Evolutionary conservation across 2,888 invertebrate genomes (phyloP), one percentile per base, ranked within the genome.

Genomic region (Podotricha telesiphe): DNA sequence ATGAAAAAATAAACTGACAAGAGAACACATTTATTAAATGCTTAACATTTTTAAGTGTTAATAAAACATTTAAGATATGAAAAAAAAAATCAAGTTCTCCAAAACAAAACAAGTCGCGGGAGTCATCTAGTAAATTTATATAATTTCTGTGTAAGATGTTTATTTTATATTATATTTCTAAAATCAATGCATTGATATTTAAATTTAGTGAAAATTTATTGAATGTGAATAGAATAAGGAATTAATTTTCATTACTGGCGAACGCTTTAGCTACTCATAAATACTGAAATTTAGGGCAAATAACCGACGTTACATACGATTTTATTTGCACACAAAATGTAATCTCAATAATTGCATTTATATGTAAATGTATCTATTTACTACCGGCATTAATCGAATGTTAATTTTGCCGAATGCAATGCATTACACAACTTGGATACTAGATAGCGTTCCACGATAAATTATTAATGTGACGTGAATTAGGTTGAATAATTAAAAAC

Each of bases 391-490:
- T 61, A 45, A 53, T 67, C 51, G 50, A 51, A 67, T 67, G 28
- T 61, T 53, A 61, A 67, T 67, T 67, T 20, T 56, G 20, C 28
- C 37, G 58, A 66, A 37, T 66, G 10, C 55, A 66, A 67, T 70
- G 45, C 66, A 68, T 66, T 71, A 59, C 65, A 62, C 64, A 65
- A 53, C 55, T 68, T 65, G 69, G 61, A 63, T 71, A 61, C 22
- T 62, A 22, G 40, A 59, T 59, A 22, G 42, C 42, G 34, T 34
- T 55, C 0, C 55, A 11, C 1, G 55, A 34, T 42, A 59, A 45
- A 22, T n/a, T 45, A 45, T 59, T 42, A 10, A n/a, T 22, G 20
- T 22, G 10, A n/a, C n/a, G 20, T 22, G 10, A 40, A 15, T 34
- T n/a, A n/a, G n/a, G n/a, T 42, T 42, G 42, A 22, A 58, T n/a